These are phyloP conservation scores for Parazoanthus darwini DNA, from an alignment of 92 coral and sea anemone genomes.

Conservation along the genomic window DNA sequence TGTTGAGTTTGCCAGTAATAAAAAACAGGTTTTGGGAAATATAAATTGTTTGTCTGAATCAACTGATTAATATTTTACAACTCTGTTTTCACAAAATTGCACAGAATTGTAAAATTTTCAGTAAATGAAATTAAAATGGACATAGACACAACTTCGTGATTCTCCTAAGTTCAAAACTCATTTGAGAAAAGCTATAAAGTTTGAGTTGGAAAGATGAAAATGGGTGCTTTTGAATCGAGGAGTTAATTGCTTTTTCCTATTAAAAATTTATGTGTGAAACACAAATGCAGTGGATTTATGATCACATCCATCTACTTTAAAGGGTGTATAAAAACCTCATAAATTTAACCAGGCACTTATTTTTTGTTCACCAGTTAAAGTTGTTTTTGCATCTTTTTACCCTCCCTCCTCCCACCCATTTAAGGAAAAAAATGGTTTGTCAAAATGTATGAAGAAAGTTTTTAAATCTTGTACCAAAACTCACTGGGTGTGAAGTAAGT, in stretches of 20 bases:
- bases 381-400: background rate
- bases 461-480: background rate
- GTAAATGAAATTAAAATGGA: background rate
- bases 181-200: background rate
- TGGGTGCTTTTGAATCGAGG: background rate
- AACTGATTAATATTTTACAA: slow-evolving; percentile 28
- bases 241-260: background rate
- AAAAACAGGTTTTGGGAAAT: slow-evolving; percentile 1
- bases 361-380: background rate
- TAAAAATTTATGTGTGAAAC: slow-evolving; percentile 41
- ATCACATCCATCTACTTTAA: background rate
- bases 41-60: background rate
- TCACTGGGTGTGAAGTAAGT: slow-evolving; percentile 17
- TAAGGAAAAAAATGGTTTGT: background rate
- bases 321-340: background rate
- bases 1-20: background rate
- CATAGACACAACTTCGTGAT: background rate
- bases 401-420: background rate
- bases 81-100: background rate
- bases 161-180: background rate
- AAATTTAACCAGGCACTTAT: no score
- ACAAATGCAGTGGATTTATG: background rate
- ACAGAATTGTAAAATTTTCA: background rate
- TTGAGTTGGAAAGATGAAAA: background rate
- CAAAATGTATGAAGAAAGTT: background rate